Evolutionary conservation across 1,140 invertebrate genomes (phyloP), one percentile per base, ranked within the genome.

Genomic region (Pseudomyrmex dendroicus): DNA sequence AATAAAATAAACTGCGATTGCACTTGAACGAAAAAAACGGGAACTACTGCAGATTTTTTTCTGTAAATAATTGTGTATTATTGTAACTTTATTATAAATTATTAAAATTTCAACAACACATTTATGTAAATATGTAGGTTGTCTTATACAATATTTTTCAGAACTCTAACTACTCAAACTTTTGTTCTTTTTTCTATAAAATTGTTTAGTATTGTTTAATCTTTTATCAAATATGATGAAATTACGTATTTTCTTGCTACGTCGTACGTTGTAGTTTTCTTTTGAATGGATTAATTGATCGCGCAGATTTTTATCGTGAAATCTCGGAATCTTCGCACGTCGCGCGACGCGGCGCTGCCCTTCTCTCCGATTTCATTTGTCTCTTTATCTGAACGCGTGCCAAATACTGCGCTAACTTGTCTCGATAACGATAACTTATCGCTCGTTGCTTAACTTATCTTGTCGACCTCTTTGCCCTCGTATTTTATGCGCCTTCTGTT

Each of bases 351-450:
- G 52, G 10, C 10, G 20, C 17, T 50, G 63, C 13, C 54, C 82
- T 64, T 73, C 35, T 35, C 35, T 35, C 15, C 72, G 35, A 67
- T 87, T 87, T 87, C 83, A 73, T 78, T 86, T 77, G 85, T 86
- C 72, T 82, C 74, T 82, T 88, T 86, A 88, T 89, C 89, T 73
- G 70, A 61, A 82, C 73, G 85, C 68, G 87, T 89, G 83, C 87
- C 84, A 86, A 87, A 90, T 90, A 77, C 83, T 73, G 57, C 66
- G 54, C 35, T 72, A 82, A 82, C 80, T 59, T 83, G 70, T 54
- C 35, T 61, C 74, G 87, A 88, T 89, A 89, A 89, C 82, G 89
- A 90, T 90, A 90, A 84, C 83, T 88, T 91, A 91, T 91, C 90
- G 78, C 15, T 76, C 67, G 72, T 90, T 87, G 85, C 83, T 89